Base-by-base conservation (phyloP, 2,888 invertebrate genomes). In the Mylabris sibirica region DNA sequence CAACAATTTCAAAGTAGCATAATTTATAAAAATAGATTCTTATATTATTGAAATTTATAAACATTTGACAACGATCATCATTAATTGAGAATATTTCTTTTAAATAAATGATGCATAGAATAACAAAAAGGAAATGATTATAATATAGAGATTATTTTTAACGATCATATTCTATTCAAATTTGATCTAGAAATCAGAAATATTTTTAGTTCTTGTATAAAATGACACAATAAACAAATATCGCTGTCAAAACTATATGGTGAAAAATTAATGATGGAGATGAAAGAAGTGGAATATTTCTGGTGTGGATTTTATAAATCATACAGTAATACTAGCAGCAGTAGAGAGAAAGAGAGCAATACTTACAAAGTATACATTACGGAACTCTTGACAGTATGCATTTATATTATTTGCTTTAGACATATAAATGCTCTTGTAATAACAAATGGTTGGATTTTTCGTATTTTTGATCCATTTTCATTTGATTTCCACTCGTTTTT, bases 381-480 rank as follows among this genome's bases (percentile, higher is more conserved):
- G 59, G 44, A 53, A 60, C 59, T 66, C 69, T n/a, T 69, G 73
- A 71, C 73, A 73, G 73, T 30, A 64, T 53, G 73, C 69, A 60
- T 69, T 71, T 35, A 64, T 67, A 65, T 69, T 70, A 69, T 73
- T 73, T 71, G 73, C 69, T 66, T 66, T 66, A 65, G 71, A 72
- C 73, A 70, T 73, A 71, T 70, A 73, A 71, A 73, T 70, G 72
- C 73, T 74, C 70, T 73, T 71, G 70, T 74, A 74, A 75, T 75
- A 74, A 74, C 74, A 76, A 73, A 74, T 74, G 71, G 74, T 71
- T 60, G 72, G 74, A 71, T 76, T 75, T 74, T 73, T 72, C 70
- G 64, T 68, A 70, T 71, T 75, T 72, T 69, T 69, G 64, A 69
- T 75, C 20, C 20, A 41, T 72, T 71, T 66, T 70, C 68, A 74